Evolutionary conservation across 2,888 invertebrate genomes (phyloP), one percentile per base, ranked within the genome.

Genomic region (Drepana falcataria): DNA sequence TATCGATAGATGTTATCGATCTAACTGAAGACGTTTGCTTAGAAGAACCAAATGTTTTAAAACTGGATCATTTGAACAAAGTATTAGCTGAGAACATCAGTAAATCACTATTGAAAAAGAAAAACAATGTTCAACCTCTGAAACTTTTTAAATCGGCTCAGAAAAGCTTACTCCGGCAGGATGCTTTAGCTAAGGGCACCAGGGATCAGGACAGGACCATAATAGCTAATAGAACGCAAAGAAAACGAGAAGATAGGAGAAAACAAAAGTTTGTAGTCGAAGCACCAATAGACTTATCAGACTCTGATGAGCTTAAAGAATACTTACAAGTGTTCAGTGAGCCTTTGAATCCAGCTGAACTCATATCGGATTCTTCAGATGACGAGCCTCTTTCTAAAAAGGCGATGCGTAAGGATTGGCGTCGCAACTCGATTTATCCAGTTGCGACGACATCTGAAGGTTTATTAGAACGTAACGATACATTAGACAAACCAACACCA

Each of bases 351-450:
- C 21, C 21, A 21, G 0, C 21, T 21, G 21, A 21, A 21, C 21
- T 21, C 21, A 21, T 21, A 21, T 21, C 21, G 21, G 21, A 65
- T 4, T 79, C 82, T 0, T 86, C 85, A 2, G 88, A 89, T 52
- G 86, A 89, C 35, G 90, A 90, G 60, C 87, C 89, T 0, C 59
- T 89, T 35, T 76, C 85, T 2, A 74, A 75, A 48, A 78, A 75
- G 63, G 77, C 69, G 3, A 82, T 75, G 61, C 77, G 79, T 48
- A 76, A 64, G 55, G 69, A 63, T 21, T 21, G 21, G 21, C 1
- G 21, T 21, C 60, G 35, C 47, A 2, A 9, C 51, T 51, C 35
- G 21, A 21, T 41, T 9, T 35, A 35, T 4, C 6, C 40, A 35
- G 55, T 53, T 49, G 52, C 54, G 41, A 52, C 51, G 5, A 49